Base-by-base conservation (phyloP, 2,888 invertebrate genomes). In the Melanotus villosus region DNA sequence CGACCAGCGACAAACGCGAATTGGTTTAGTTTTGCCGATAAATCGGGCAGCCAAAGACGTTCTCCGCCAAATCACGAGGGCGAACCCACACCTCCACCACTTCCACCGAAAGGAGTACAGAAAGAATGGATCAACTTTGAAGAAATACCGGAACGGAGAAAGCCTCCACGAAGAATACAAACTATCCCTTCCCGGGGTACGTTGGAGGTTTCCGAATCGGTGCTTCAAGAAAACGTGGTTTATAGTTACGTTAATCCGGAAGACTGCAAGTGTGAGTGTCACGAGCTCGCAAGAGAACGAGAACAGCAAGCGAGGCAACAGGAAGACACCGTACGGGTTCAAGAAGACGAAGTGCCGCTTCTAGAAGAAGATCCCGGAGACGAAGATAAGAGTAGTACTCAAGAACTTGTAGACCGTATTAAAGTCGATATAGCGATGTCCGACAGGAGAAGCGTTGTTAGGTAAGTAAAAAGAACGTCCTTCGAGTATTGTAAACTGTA, bases 251-350 rank as follows among this genome's bases (percentile, higher is more conserved):
- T 94, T 62, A 93, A 94, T 84, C 94, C 95, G 3, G 94, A 94
- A 82, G 93, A 94, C 79, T 95, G 95, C 81, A 92, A 93, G 81
- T 95, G 95, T 85, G 94, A 95, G 85, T 95, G 95, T 81, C 95
- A 95, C 85, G 92, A 92, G 79, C 77, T 81, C 9, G 79, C 81
- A 19, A 78, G 79, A 67, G 79, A 80, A 80, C 81, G 79, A 79
- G 85, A 75, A 76, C 82, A 76, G 78, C 84, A 30, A 78, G 81
- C 14, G 80, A 77, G 74, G 73, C 75, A 72, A 58, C 62, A 77
- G 66, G 43, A 72, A 67, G 57, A 73, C 36, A 58, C 57, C 30
- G 56, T 45, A 30, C 54, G 66, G 41, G 70, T 82, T 23, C 79
- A 77, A 68, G 88, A 88, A 75, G 88, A 88, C 68, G 85, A 88